These are phyloP conservation scores for Melinaea marsaeus DNA, from an alignment of 2,888 invertebrate genomes.

Conservation along the genomic window DNA sequence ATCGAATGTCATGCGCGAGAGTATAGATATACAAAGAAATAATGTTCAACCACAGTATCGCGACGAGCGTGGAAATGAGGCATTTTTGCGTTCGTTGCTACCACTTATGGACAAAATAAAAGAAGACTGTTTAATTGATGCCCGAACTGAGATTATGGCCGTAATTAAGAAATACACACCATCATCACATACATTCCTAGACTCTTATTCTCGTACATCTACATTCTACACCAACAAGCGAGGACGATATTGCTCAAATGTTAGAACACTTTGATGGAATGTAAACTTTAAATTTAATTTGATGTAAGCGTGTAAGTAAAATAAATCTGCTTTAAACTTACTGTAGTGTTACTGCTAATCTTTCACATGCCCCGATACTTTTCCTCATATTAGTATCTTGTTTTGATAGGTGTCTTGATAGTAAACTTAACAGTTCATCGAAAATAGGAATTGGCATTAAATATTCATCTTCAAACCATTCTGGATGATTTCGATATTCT, in stretches of 20 bases:
- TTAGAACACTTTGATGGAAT: too few species aligned
- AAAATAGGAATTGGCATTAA: too few species aligned
- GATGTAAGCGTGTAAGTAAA: too few species aligned
- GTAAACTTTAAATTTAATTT: too few species aligned
- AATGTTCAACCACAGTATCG: slow-evolving; percentile 32
- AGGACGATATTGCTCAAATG: too few species aligned
- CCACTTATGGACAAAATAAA: slow-evolving; percentile 36
- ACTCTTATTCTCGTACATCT: slow-evolving; percentile 26
- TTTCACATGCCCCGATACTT: background rate
- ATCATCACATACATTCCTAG: slow-evolving; percentile 33
- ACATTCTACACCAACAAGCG: too few species aligned
- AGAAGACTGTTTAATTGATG: slow-evolving; percentile 28
- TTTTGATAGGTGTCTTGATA: too few species aligned
- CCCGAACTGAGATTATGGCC: slow-evolving; percentile 29
- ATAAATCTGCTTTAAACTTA: too few species aligned
- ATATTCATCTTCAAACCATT: too few species aligned
- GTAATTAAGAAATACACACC: slow-evolving; percentile 34
- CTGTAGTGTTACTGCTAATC: too few species aligned
- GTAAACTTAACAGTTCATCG: too few species aligned
- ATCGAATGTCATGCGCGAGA: slow-evolving; percentile 33
- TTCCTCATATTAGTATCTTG: slow-evolving; percentile 15
- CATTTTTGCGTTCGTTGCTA: slow-evolving; percentile 34
- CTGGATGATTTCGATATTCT: too few species aligned
- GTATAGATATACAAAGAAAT: slow-evolving; percentile 33
- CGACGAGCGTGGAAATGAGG: slow-evolving; percentile 34